phyloP scores from a whole-genome alignment of 2,797 vertebrate genomes.

The Oryzias sinensis region DNA sequence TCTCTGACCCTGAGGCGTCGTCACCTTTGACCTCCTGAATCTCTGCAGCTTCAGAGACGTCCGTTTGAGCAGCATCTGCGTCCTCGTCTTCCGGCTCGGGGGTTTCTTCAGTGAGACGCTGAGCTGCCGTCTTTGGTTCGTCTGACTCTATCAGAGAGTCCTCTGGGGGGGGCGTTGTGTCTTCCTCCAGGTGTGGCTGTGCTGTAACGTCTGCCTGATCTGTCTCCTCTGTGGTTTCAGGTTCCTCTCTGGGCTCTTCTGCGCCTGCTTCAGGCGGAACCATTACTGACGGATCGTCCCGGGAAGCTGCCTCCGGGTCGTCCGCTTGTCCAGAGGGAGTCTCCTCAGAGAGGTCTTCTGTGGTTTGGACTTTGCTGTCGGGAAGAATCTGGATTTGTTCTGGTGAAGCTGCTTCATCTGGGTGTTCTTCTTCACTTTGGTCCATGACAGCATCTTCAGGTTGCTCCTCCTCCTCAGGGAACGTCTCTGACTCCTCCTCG shows the following conservation, averaged over 20 bases:
- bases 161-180: no score
- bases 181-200: no score
- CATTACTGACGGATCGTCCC: not conserved
- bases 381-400: slow-evolving; percentile 11
- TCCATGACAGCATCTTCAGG: slow-evolving; percentile 2
- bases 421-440: slow-evolving; percentile 20
- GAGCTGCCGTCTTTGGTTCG: slow-evolving; percentile 6
- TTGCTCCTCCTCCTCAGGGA: not conserved
- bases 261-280: slow-evolving; percentile 1
- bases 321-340: slow-evolving; percentile 16
- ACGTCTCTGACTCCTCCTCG: slow-evolving; percentile 6
- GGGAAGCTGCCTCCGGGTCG: slow-evolving; percentile 7
- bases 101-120: slow-evolving; percentile 1
- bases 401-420: slow-evolving; percentile 1
- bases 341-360: slow-evolving; percentile 8
- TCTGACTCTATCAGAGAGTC: not conserved
- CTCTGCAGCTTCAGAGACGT: no score
- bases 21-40: no score
- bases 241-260: slow-evolving; percentile 14
- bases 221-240: no score
- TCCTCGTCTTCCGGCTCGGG: slow-evolving; percentile 10
- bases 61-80: not conserved
- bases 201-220: no score
- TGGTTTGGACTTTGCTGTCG: slow-evolving; percentile 13
- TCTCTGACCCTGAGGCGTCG: no score